Base-by-base conservation (phyloP, 1,140 invertebrate species). In the Microplitis demolitor region DNA sequence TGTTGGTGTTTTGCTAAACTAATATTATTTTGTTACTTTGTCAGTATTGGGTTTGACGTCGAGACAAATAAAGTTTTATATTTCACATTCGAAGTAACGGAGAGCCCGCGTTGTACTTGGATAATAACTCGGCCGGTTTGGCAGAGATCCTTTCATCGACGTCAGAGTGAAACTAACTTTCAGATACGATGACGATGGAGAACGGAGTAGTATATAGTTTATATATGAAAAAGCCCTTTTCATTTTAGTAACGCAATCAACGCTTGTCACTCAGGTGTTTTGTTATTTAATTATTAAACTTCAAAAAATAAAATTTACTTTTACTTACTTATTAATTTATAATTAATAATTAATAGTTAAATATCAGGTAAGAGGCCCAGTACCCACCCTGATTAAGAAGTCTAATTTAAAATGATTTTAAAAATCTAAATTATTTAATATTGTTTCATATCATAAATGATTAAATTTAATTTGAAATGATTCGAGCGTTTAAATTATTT, bases 91-190 rank as follows among this genome's bases (percentile, higher is more conserved):
- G 51, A 67, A 67, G 66, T 33, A 35, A 45, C 50, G 31, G 34
- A 53, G 66, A 33, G 31, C 66, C 50, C 66, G 66, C 66, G 50
- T 67, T 9, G 24, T 6, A 34, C 3, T 16, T n/a, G 14, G 24
- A 35, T n/a, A 13, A 6, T 6, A 39, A 16, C 66, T 72, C 72
- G 50, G 72, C 51, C 61, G 72, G 72, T 73, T 37, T 62, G 35
- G 66, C 50, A 69, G 72, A 51, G 35, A 73, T 58, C 69, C 5
- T 33, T 45, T 37, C 60, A 35, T 64, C 62, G 39, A 64, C 66
- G 11, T 31, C 31, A 67, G 6, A 63, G 71, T 45, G 53, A 72
- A 72, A 72, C 62, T 39, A 33, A 70, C 68, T 33, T 62, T 62
- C 37, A 34, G 63, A 54, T 13, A 45, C 39, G 39, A 61, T 60